Evolutionary conservation across 2,113 vertebrate genomes (phyloP).

Genomic region (Podarcis muralis): DNA sequence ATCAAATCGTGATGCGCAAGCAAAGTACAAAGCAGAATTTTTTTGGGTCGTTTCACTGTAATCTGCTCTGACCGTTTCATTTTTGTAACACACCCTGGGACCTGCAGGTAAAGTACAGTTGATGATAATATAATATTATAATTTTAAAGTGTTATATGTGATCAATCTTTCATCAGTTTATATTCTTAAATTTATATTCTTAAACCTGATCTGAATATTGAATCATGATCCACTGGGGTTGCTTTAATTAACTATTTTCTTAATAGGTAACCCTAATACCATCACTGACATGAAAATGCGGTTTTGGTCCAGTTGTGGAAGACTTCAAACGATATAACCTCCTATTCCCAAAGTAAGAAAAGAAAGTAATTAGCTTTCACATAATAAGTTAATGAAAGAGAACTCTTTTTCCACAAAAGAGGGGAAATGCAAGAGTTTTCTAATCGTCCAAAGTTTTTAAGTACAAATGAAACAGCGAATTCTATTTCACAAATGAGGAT

Average conservation of each 20-base stretch:
- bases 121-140: too few relatives aligned
- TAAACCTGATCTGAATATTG: slow-evolving; percentile 20
- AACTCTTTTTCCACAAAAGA: slow-evolving; percentile 37
- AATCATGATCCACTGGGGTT: background rate
- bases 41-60: background rate
- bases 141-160: background rate
- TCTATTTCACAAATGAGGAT: slow-evolving; percentile 42
- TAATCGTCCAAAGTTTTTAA: slow-evolving; percentile 39
- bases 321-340: background rate
- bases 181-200: background rate
- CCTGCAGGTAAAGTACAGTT: too few relatives aligned
- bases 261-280: background rate
- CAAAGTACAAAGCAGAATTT: background rate
- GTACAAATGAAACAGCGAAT: slow-evolving; percentile 29
- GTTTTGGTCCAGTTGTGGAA: slow-evolving; percentile 12
- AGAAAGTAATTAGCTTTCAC: background rate
- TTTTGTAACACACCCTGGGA: too few relatives aligned
- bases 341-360: background rate
- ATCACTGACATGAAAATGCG: slow-evolving; percentile 1
- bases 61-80: too few relatives aligned
- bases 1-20: background rate
- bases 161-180: slow-evolving; percentile 19
- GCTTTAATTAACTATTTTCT: slow-evolving; percentile 31
- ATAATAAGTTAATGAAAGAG: background rate
- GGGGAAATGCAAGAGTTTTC: slow-evolving; percentile 41